Percentiles rank a stretch among this genome's conserved stretches.
These are phyloP conservation scores for Sylvia borin DNA, from an alignment of 2,797 vertebrate genomes.

Conservation along the genomic window DNA sequence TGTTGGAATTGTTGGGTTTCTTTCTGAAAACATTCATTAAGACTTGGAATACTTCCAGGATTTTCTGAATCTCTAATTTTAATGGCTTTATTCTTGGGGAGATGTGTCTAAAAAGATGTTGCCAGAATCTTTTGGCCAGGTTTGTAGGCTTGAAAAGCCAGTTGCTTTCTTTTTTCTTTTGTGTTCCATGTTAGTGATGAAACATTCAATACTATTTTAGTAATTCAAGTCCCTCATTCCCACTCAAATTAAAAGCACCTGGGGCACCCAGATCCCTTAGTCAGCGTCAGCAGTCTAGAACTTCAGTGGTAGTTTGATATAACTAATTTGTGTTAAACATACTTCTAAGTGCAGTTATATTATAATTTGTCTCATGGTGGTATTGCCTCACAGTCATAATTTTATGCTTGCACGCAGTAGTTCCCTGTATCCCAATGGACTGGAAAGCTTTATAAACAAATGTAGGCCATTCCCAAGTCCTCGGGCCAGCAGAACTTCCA, in stretches of 20 bases:
- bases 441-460: neutral
- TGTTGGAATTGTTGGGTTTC: neutral
- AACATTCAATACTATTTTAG: neutral
- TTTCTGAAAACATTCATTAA: neutral
- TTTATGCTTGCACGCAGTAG: neutral
- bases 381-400: neutral
- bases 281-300: neutral
- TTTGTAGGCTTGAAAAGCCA: neutral
- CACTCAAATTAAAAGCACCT: constrained; percentile 1
- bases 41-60: neutral
- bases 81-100: neutral
- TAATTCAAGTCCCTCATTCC: neutral
- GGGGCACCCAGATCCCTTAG: neutral
- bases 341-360: neutral
- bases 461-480: neutral
- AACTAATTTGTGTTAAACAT: constrained; percentile 11
- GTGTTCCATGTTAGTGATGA: neutral
- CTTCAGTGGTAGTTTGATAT: neutral
- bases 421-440: neutral
- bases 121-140: neutral
- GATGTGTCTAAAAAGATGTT: neutral
- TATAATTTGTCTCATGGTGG: neutral
- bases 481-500: neutral
- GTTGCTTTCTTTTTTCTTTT: neutral
- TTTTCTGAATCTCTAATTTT: neutral